phyloP scores from a whole-genome alignment of 2,888 invertebrate species.

The Tuta absoluta region DNA sequence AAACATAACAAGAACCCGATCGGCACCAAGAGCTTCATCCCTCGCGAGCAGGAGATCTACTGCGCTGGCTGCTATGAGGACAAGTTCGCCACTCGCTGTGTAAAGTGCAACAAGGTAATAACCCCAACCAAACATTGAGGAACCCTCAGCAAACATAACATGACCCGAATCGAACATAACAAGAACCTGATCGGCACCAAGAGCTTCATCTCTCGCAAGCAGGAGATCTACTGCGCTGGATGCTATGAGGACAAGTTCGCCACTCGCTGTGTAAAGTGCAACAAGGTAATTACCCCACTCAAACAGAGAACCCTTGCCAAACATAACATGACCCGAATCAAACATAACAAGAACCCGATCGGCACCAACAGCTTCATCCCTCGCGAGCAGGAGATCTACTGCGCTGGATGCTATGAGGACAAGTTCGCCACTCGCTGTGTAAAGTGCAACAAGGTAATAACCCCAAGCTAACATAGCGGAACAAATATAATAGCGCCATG shows the following conservation, averaged over 20 bases:
- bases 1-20: constrained; percentile 88
- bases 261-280: constrained; percentile 99
- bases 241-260: constrained; percentile 99
- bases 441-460: constrained; percentile 99
- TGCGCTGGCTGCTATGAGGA: constrained; percentile 99
- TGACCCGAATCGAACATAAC: too few species aligned
- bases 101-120: constrained; percentile 99
- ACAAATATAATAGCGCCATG: too few species aligned
- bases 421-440: constrained; percentile 99
- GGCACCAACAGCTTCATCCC: constrained; percentile 99
- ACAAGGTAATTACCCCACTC: constrained; percentile 85
- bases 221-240: constrained; percentile 99
- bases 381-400: constrained; percentile 99
- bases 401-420: constrained; percentile 99
- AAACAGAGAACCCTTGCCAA: too few species aligned
- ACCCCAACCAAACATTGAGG: too few species aligned
- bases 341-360: constrained; percentile 89
- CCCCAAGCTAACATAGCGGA: too few species aligned
- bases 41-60: constrained; percentile 99
- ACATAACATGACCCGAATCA: not conserved
- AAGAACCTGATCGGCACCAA: constrained; percentile 98
- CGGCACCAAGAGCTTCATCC: constrained; percentile 99
- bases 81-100: constrained; percentile 99
- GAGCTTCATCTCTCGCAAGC: constrained; percentile 99
- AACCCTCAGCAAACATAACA: not conserved